These are phyloP conservation scores for Gila orcuttii DNA, from an alignment of 2,113 vertebrate species.

Conservation along the genomic window DNA sequence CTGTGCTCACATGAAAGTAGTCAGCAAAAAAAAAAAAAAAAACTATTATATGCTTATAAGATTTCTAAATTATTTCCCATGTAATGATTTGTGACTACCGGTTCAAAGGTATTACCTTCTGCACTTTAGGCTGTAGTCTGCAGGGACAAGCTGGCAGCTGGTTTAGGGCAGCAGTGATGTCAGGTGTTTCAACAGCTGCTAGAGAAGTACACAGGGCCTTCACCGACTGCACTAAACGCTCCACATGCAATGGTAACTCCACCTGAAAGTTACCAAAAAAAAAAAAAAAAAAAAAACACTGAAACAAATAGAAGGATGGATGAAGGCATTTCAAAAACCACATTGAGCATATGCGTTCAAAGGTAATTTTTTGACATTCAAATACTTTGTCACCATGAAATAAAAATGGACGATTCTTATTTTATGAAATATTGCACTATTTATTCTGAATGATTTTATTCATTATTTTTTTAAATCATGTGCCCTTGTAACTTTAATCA, in stretches of 20 bases:
- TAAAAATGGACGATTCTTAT: too few species aligned
- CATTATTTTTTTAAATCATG: too few species aligned
- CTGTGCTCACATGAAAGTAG: constrained; percentile 9
- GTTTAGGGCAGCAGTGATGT: constrained; percentile 90
- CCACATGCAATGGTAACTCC: constrained; percentile 84
- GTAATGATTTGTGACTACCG: neutral
- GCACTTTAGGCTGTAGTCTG: constrained; percentile 89
- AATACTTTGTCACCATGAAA: neutral
- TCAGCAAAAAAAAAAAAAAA: neutral
- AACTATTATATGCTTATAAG: neutral
- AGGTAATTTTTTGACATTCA: neutral
- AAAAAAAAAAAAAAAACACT: neutral
- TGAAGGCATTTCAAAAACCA: neutral
- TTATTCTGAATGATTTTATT: too few species aligned
- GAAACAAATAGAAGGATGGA: neutral
- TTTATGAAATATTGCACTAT: too few species aligned
- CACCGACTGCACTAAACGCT: constrained; percentile 91
- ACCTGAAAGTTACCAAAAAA: constrained; percentile 73
- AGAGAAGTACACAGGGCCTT: constrained; percentile 92
- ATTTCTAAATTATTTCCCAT: constrained; percentile 2
- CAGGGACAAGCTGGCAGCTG: constrained; percentile 94
- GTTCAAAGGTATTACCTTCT: constrained; percentile 79
- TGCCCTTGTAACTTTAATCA: too few species aligned
- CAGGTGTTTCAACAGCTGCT: constrained; percentile 87
- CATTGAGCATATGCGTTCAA: neutral